Conservation (phyloP, 2,797 vertebrate genomes). For the Rhinoraja longicauda region DNA sequence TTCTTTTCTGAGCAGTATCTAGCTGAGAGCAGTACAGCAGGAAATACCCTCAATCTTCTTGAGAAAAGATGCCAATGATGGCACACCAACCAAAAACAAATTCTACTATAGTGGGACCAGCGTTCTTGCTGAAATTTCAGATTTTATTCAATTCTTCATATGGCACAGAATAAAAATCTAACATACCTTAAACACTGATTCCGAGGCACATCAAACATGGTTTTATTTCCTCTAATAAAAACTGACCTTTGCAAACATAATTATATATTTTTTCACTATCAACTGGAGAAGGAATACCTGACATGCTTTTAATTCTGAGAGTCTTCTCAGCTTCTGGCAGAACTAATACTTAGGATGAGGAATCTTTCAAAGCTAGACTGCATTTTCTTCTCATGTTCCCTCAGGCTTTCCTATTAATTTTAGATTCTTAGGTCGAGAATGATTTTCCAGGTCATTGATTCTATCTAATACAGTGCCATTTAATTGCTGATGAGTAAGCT, state of each 20-base stretch:
- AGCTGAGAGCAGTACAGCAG: not conserved
- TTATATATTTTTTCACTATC: not conserved
- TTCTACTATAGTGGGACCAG: not conserved
- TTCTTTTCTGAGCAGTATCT: not conserved
- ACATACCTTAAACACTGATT: not conserved
- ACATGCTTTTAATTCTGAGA: constrained; percentile 28
- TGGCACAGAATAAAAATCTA: not conserved
- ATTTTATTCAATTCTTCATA: not conserved
- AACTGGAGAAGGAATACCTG: not conserved
- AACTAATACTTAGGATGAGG: not conserved
- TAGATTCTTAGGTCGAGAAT: constrained; percentile 8
- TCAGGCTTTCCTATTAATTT: constrained; percentile 33
- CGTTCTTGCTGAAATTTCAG: not conserved
- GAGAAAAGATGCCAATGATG: not conserved
- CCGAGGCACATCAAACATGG: not conserved
- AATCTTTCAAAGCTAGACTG: not conserved
- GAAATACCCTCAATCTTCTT: not conserved
- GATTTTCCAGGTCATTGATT: constrained; percentile 28
- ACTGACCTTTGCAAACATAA: not conserved
- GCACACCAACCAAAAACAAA: not conserved
- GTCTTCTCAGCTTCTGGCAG: constrained; percentile 8
- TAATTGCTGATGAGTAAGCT: constrained; percentile 33
- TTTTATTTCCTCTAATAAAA: constrained; percentile 13
- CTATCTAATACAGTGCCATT: constrained; percentile 23
- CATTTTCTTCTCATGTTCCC: constrained; percentile 12